A percentile compares a stretch with the other conserved stretches of the same genome.
Conservation (phyloP, 2,797 vertebrate genomes). For the Tinamus major region DNA sequence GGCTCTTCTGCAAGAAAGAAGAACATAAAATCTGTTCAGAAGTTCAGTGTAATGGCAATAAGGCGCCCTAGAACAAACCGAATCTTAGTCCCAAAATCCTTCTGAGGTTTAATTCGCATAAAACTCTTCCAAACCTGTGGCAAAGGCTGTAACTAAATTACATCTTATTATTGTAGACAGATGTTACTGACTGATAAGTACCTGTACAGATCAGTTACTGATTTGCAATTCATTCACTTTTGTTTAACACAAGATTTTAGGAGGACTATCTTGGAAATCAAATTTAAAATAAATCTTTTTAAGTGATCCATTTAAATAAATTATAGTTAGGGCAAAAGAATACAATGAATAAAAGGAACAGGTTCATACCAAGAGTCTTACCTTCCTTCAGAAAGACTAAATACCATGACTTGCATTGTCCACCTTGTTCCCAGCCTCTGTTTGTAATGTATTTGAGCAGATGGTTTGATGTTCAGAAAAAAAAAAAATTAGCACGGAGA, state of each 20-base stretch:
- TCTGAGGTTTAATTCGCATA: neutral
- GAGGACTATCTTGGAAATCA: neutral
- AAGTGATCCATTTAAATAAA: neutral
- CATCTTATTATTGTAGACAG: neutral
- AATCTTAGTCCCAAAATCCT: neutral
- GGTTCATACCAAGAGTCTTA: neutral
- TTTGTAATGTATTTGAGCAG: neutral
- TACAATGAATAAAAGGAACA: neutral
- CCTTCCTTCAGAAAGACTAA: neutral
- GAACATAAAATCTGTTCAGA: too few relatives aligned
- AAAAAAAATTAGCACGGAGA: neutral
- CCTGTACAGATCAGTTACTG: neutral
- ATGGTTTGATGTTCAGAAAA: neutral
- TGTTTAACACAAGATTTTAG: neutral
- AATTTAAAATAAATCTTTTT: neutral
- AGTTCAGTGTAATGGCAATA: neutral
- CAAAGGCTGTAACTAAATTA: neutral
- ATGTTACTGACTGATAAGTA: neutral
- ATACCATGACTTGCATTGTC: rapidly evolving
- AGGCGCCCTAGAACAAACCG: constrained; percentile 2
- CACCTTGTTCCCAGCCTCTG: neutral
- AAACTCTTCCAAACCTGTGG: neutral
- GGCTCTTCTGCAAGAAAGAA: too few relatives aligned
- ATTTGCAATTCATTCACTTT: neutral
- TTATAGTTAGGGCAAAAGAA: neutral